phyloP scores from a whole-genome alignment of 2,888 invertebrate species.

The Erebia palarica region DNA sequence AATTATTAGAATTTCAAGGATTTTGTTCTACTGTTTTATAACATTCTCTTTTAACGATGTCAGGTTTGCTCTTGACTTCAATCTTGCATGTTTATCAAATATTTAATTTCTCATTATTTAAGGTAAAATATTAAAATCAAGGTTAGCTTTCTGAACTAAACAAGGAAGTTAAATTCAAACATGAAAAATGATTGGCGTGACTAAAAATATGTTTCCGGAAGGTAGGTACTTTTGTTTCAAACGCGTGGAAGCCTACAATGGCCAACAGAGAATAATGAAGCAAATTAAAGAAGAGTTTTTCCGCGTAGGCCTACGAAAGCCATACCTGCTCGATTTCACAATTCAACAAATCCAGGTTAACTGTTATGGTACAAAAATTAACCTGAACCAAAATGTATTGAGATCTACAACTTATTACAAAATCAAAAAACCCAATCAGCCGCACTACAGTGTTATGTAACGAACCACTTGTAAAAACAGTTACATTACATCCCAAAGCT shows the following conservation, averaged over 20 bases:
- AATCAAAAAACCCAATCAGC: slow-evolving; percentile 1
- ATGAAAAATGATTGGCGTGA: slow-evolving; percentile 24
- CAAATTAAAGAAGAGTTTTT: too few species aligned
- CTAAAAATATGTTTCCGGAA: slow-evolving; percentile 26
- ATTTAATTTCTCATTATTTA: background rate
- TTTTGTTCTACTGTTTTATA: background rate
- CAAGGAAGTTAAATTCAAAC: slow-evolving; percentile 16
- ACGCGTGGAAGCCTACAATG: slow-evolving; percentile 3
- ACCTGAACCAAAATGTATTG: slow-evolving; percentile 4
- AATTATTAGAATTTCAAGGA: slow-evolving; percentile 9
- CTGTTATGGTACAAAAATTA: slow-evolving; percentile 5
- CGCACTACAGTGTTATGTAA: slow-evolving; percentile 13
- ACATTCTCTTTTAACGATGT: background rate
- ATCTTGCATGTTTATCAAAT: background rate
- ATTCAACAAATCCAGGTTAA: slow-evolving; percentile 5
- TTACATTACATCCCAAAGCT: background rate
- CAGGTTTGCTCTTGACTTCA: background rate
- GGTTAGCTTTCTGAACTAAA: slow-evolving; percentile 2
- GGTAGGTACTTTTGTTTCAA: slow-evolving; percentile 25
- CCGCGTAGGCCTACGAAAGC: too few species aligned
- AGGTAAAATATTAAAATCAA: slow-evolving; percentile 3
- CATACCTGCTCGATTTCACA: background rate
- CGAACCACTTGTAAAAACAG: background rate
- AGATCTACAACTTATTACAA: slow-evolving; percentile 19
- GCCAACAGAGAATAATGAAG: too few species aligned